Conservation (phyloP, 1,140 invertebrate species). For the Platyura marginata region DNA sequence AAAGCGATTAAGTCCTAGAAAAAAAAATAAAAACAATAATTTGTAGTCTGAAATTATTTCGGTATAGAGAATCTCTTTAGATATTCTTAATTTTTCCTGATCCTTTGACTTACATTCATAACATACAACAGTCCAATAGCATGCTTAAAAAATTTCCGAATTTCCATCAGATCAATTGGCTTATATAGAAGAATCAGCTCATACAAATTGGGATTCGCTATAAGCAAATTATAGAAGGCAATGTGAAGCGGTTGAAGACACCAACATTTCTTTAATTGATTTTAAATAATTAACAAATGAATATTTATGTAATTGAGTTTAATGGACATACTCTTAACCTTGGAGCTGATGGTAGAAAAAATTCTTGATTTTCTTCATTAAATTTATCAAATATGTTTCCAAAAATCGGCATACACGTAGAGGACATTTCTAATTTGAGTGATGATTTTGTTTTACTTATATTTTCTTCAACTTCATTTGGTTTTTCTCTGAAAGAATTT, state of each 20-base stretch:
- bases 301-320: not conserved
- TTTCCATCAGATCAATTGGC: not conserved
- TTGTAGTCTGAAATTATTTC: too few relatives aligned
- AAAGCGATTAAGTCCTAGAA: not conserved
- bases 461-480: not conserved
- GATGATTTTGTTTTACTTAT: not conserved
- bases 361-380: not conserved
- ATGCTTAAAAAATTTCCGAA: not conserved
- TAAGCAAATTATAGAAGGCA: not conserved
- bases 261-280: not conserved
- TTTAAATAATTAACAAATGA: not conserved
- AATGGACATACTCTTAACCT: not conserved
- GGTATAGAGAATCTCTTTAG: too few relatives aligned
- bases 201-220: not conserved
- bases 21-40: not conserved
- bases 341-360: not conserved
- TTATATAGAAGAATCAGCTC: not conserved
- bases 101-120: not conserved
- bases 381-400: not conserved
- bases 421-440: not conserved
- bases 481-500: not conserved
- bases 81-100: not conserved
- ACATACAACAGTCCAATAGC: not conserved
- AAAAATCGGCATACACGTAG: not conserved
- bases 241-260: conserved; percentile 1